Evolutionary conservation across 1,140 invertebrate genomes (phyloP).

Genomic region (Cardiocondyla obscurior): DNA sequence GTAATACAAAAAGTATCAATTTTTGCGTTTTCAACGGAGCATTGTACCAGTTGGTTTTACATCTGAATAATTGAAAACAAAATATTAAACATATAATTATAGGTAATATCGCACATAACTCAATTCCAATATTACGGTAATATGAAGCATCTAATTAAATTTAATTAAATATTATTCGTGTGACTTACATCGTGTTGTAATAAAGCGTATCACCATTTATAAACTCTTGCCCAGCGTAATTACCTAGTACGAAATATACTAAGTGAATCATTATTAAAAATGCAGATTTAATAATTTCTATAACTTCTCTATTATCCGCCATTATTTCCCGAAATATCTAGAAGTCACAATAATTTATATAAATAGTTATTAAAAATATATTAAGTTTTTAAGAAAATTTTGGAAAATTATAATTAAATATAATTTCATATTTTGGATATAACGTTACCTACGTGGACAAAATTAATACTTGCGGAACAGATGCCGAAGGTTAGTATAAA

Average conservation of each 20-base stretch:
- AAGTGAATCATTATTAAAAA: background rate
- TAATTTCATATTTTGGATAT: background rate
- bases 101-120: too few relatives aligned
- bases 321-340: background rate
- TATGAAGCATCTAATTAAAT: too few relatives aligned
- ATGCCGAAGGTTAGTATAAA: background rate
- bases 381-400: background rate
- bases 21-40: constrained; percentile 17
- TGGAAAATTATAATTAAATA: background rate
- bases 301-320: too few relatives aligned
- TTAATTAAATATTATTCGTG: background rate
- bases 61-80: background rate
- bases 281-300: background rate
- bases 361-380: too few relatives aligned
- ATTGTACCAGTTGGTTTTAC: constrained; percentile 29
- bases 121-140: background rate
- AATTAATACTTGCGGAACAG: background rate
- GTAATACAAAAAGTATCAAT: constrained; percentile 9
- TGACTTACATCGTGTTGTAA: background rate
- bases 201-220: background rate
- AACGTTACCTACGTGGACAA: background rate
- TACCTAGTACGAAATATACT: background rate
- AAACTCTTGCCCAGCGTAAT: constrained; percentile 30
- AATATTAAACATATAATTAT: too few relatives aligned
- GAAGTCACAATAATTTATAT: too few relatives aligned